These are phyloP conservation scores for Eretmocerus hayati DNA, from an alignment of 2,888 invertebrate species.

Conservation along the genomic window DNA sequence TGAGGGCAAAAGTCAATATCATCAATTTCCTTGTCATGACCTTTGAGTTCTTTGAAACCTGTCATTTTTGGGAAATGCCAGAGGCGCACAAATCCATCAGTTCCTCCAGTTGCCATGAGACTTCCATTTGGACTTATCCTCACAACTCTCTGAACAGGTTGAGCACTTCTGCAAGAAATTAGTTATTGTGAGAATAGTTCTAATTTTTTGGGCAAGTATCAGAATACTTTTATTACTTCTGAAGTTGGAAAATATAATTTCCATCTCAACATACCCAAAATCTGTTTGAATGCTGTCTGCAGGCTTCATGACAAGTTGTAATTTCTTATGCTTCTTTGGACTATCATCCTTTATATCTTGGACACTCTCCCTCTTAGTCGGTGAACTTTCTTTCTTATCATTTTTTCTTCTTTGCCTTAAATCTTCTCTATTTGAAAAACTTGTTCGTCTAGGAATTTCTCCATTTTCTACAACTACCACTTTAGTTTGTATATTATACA, in stretches of 20 bases:
- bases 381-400: conserved; percentile 46
- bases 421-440: conserved; percentile 31
- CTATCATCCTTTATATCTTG: conserved; percentile 34
- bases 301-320: conserved; percentile 70
- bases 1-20: conserved; percentile 86
- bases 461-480: conserved; percentile 46
- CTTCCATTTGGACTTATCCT: conserved; percentile 69
- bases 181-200: background rate
- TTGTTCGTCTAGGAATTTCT: conserved; percentile 51
- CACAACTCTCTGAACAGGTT: conserved; percentile 82
- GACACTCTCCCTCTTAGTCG: conserved; percentile 23
- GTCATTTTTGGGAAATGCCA: conserved; percentile 84
- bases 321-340: conserved; percentile 48
- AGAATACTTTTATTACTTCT: no score
- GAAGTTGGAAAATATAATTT: no score
- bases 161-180: no score
- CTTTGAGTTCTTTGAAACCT: conserved; percentile 62
- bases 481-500: conserved; percentile 62
- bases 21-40: conserved; percentile 87
- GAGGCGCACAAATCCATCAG: conserved; percentile 77
- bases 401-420: conserved; percentile 55
- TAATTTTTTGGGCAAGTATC: no score
- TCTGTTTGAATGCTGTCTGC: conserved; percentile 79
- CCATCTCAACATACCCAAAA: conserved; percentile 64
- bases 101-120: conserved; percentile 84